Percentiles rank a stretch among this genome's conserved stretches.
phyloP scores from a whole-genome alignment of 2,888 invertebrate genomes.

The Mythimna loreyi region DNA sequence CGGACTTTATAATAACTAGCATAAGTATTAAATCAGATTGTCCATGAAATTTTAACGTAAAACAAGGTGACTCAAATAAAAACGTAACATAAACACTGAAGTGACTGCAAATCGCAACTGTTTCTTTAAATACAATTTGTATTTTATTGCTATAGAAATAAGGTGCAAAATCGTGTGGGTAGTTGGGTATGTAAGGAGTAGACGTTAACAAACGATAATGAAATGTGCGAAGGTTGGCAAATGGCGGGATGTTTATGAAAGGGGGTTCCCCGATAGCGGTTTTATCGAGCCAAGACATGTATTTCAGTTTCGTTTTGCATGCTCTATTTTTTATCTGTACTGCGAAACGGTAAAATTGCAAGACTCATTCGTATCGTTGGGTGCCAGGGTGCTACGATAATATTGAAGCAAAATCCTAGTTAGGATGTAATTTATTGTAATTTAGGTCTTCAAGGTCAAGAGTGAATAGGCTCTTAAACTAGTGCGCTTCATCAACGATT shows the following conservation, averaged over 20 bases:
- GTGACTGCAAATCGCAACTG: conserved; percentile 5
- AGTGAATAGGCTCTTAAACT: too few species aligned
- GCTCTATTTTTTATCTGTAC: conserved; percentile 20
- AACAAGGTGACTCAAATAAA: conserved; percentile 21
- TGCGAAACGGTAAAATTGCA: background rate
- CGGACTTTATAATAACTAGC: background rate
- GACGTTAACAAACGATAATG: conserved; percentile 51
- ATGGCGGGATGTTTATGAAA: conserved; percentile 13
- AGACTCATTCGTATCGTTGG: background rate
- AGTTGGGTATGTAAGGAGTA: background rate
- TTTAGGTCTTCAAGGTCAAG: background rate
- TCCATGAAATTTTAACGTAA: conserved; percentile 8
- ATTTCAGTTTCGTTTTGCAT: background rate
- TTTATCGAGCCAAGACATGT: background rate
- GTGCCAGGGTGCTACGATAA: background rate
- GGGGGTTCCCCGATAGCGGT: conserved; percentile 44
- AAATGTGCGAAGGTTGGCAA: conserved; percentile 49
- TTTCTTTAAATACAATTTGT: conserved; percentile 7
- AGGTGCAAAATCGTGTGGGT: conserved; percentile 40
- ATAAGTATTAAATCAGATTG: conserved; percentile 32
- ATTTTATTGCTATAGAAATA: conserved; percentile 7
- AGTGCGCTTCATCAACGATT: too few species aligned
- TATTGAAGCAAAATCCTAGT: background rate
- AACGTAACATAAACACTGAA: conserved; percentile 24
- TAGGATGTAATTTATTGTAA: background rate